phyloP scores from a whole-genome alignment of 1,140 invertebrate genomes.

The Drosophila saltans region DNA sequence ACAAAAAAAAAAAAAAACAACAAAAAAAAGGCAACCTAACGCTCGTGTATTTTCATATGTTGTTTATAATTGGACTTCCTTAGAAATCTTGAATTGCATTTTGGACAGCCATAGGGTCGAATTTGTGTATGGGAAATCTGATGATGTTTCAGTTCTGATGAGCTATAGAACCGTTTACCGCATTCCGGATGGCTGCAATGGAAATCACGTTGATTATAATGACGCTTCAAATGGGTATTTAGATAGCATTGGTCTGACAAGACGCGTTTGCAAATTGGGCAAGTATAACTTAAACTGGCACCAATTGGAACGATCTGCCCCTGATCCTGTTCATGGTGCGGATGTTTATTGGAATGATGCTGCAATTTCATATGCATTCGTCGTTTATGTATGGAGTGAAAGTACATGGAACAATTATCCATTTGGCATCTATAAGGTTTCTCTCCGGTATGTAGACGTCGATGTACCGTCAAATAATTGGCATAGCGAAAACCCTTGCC shows the following conservation, averaged over 20 bases:
- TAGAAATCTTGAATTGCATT: slow-evolving; percentile 90
- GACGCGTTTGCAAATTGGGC: slow-evolving; percentile 59
- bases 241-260: slow-evolving; percentile 72
- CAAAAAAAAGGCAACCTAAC: slow-evolving; percentile 83
- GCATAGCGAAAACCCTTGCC: slow-evolving; percentile 86
- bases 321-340: not conserved
- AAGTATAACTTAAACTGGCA: slow-evolving; percentile 56
- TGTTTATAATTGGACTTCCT: slow-evolving; percentile 94
- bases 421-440: slow-evolving; percentile 85
- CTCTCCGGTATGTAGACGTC: slow-evolving; percentile 92
- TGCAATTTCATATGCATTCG: slow-evolving; percentile 62
- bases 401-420: slow-evolving; percentile 37
- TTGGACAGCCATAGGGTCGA: slow-evolving; percentile 89
- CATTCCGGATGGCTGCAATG: slow-evolving; percentile 50
- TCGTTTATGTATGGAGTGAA: slow-evolving; percentile 71
- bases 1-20: slow-evolving; percentile 13
- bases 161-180: slow-evolving; percentile 67
- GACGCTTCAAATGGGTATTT: slow-evolving; percentile 66
- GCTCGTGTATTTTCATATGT: slow-evolving; percentile 91
- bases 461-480: slow-evolving; percentile 82
- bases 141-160: slow-evolving; percentile 75
- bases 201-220: slow-evolving; percentile 67
- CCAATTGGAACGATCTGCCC: not conserved
- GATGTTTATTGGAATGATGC: slow-evolving; percentile 26
- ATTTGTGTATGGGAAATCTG: slow-evolving; percentile 92